These are phyloP conservation scores for Zaprionus lachaisei DNA, from an alignment of 1,140 invertebrate species.

Conservation along the genomic window DNA sequence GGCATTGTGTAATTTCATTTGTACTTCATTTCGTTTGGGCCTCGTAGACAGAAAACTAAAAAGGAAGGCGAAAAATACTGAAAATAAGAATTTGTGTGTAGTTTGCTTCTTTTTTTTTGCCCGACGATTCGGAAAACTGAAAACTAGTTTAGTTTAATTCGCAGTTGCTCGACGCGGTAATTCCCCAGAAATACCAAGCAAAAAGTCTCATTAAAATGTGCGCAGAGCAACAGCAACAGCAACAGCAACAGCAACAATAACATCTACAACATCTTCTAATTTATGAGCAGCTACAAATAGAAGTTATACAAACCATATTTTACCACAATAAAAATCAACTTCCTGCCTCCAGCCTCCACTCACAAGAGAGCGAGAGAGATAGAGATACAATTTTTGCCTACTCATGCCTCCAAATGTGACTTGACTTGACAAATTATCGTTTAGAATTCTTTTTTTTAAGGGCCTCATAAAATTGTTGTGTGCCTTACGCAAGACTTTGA, in stretches of 20 bases:
- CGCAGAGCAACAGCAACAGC: background rate
- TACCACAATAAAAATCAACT: slow-evolving; percentile 53
- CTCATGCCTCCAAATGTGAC: slow-evolving; percentile 63
- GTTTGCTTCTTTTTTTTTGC: slow-evolving; percentile 26
- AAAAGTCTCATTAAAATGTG: slow-evolving; percentile 66
- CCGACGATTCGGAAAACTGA: slow-evolving; percentile 43
- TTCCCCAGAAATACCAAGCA: slow-evolving; percentile 49
- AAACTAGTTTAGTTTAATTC: slow-evolving; percentile 73
- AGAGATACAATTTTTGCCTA: slow-evolving; percentile 49
- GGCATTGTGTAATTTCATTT: slow-evolving; percentile 51
- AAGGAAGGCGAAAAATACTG: slow-evolving; percentile 5
- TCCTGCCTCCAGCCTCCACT: slow-evolving; percentile 42
- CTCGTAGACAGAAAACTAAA: slow-evolving; percentile 25
- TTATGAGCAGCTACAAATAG: slow-evolving; percentile 52
- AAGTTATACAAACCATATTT: slow-evolving; percentile 54
- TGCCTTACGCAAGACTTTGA: slow-evolving; percentile 38
- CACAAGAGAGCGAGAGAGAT: too few species aligned
- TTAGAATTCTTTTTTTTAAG: slow-evolving; percentile 22
- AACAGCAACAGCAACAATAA: background rate
- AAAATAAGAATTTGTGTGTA: slow-evolving; percentile 39
- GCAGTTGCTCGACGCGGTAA: slow-evolving; percentile 34
- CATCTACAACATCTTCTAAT: slow-evolving; percentile 33
- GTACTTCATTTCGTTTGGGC: slow-evolving; percentile 41
- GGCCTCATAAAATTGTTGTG: slow-evolving; percentile 49
- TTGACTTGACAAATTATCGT: slow-evolving; percentile 66